Evolutionary conservation across 2,888 invertebrate genomes (phyloP).

Genomic region (Lapara coniferarum): DNA sequence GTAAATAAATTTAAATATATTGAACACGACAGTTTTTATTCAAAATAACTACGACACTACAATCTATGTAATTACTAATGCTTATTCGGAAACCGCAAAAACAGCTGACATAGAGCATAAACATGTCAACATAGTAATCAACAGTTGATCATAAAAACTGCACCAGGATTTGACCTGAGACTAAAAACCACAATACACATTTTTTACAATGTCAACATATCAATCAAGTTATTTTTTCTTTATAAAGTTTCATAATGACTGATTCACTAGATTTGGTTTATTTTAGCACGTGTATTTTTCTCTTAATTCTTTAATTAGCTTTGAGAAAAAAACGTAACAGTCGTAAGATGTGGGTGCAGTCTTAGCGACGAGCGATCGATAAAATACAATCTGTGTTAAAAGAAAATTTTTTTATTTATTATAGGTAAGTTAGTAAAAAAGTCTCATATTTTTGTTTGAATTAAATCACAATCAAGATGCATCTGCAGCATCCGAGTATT

Average conservation of each 20-base stretch:
- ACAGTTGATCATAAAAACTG: not conserved
- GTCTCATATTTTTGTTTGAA: too few species aligned
- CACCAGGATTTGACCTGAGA: slow-evolving; percentile 6
- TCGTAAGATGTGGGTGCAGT: slow-evolving; percentile 30
- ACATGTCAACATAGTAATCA: not conserved
- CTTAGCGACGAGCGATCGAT: slow-evolving; percentile 11
- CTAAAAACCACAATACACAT: not conserved
- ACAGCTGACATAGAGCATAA: not conserved
- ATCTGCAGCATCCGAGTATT: not conserved
- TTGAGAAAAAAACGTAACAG: slow-evolving; percentile 32
- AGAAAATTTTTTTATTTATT: not conserved
- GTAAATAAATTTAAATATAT: too few species aligned
- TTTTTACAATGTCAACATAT: not conserved
- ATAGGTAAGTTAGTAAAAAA: too few species aligned
- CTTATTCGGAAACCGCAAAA: not conserved
- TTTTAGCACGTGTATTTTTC: slow-evolving; percentile 25
- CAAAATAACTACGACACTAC: too few species aligned
- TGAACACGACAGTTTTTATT: too few species aligned
- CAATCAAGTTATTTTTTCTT: slow-evolving; percentile 9
- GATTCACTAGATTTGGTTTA: slow-evolving; percentile 1
- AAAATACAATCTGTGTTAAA: not conserved
- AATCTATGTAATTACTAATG: too few species aligned
- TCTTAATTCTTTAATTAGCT: slow-evolving; percentile 37
- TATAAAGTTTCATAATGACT: slow-evolving; percentile 2
- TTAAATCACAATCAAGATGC: too few species aligned